phyloP scores from a whole-genome alignment of 2,113 vertebrate genomes.

The Rousettus leschenaultii region DNA sequence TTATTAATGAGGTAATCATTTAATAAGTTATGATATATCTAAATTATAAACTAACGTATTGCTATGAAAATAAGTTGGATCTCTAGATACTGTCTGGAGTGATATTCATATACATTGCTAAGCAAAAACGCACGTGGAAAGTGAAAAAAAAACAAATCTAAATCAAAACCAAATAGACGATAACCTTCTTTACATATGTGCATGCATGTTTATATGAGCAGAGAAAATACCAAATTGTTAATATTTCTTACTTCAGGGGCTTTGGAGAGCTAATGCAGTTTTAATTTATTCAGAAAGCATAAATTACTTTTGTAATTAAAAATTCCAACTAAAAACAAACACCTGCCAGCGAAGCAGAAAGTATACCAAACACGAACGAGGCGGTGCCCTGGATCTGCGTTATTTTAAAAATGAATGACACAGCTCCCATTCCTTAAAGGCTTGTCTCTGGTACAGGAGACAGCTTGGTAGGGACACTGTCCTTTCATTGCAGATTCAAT shows the following conservation, averaged over 20 bases:
- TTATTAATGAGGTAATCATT: background rate
- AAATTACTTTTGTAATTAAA: background rate
- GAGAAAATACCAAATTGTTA: background rate
- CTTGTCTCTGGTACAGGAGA: background rate
- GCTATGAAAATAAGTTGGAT: background rate
- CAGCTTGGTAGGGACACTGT: background rate
- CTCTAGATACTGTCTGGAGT: background rate
- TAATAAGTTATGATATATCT: background rate
- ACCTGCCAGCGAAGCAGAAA: background rate
- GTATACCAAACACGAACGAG: background rate
- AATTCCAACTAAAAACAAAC: background rate
- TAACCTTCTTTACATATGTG: background rate
- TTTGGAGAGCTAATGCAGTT: background rate
- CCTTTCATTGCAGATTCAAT: background rate
- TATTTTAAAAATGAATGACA: background rate
- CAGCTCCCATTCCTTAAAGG: background rate
- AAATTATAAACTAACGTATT: background rate
- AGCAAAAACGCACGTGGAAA: background rate
- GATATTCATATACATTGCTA: background rate
- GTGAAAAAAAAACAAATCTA: background rate
- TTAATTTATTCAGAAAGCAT: background rate
- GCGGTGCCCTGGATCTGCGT: background rate
- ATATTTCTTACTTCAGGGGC: background rate
- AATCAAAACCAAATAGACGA: background rate
- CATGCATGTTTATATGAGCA: background rate